A percentile compares a stretch with the other conserved stretches of the same genome.
These are phyloP conservation scores for Melanophora roralis DNA, from an alignment of 2,888 invertebrate species.

Conservation along the genomic window DNA sequence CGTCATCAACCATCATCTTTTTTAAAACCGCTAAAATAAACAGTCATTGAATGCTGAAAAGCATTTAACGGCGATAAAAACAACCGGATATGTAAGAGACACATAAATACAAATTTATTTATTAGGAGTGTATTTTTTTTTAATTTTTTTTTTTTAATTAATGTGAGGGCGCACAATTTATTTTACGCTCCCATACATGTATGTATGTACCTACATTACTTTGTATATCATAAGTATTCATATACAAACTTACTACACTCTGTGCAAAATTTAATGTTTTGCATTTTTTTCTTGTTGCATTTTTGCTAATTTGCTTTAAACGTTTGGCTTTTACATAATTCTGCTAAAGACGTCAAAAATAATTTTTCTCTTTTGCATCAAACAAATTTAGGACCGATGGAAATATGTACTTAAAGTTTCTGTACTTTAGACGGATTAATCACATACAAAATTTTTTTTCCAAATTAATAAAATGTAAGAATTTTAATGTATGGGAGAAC, in stretches of 20 bases:
- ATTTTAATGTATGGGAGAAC: too few species aligned
- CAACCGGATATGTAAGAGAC: conserved; percentile 54
- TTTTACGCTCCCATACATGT: conserved; percentile 30
- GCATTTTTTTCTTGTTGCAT: not conserved
- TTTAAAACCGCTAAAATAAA: conserved; percentile 34
- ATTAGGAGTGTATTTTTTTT: too few species aligned
- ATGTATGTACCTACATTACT: not conserved
- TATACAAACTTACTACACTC: not conserved
- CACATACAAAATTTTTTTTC: too few species aligned
- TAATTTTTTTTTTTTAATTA: not conserved
- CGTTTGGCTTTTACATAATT: conserved; percentile 33
- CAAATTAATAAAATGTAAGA: too few species aligned
- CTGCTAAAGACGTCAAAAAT: conserved; percentile 28
- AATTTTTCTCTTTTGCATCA: too few species aligned
- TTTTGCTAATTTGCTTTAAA: not conserved
- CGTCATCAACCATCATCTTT: conserved; percentile 27
- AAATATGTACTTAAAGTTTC: too few species aligned
- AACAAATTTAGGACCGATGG: too few species aligned
- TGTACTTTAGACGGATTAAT: too few species aligned
- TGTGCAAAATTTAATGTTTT: too few species aligned
- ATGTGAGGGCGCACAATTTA: conserved; percentile 16
- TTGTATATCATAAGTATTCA: not conserved
- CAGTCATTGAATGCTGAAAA: conserved; percentile 24
- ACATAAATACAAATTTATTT: not conserved
- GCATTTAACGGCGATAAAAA: conserved; percentile 22